Evolutionary conservation across 2,888 invertebrate genomes (phyloP).

Genomic region (Luffia ferchaultella): DNA sequence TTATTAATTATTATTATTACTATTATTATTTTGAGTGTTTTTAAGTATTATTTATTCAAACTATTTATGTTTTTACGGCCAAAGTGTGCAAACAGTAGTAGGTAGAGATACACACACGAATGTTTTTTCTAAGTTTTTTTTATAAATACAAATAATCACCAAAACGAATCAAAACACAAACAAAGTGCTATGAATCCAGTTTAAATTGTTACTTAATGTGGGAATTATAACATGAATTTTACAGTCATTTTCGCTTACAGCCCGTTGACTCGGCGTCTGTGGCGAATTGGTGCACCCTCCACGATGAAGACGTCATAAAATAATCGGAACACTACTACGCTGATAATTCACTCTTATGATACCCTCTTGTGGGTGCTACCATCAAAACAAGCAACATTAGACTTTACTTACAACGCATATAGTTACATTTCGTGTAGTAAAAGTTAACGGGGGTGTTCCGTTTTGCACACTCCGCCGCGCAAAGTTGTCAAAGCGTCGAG

Average conservation of each 20-base stretch:
- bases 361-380: slow-evolving; percentile 33
- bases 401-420: not conserved
- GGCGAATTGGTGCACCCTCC: slow-evolving; percentile 19
- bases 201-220: too few relatives aligned
- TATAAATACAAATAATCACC: too few relatives aligned
- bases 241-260: slow-evolving; percentile 20
- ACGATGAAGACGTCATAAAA: slow-evolving; percentile 57
- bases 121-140: too few relatives aligned
- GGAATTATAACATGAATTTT: not conserved
- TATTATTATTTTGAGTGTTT: too few relatives aligned
- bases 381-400: too few relatives aligned
- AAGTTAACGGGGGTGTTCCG: slow-evolving; percentile 19
- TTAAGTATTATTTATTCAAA: too few relatives aligned
- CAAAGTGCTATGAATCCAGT: too few relatives aligned
- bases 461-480: slow-evolving; percentile 25
- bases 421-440: not conserved
- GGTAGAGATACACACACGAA: too few relatives aligned
- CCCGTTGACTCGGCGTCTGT: slow-evolving; percentile 24
- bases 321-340: slow-evolving; percentile 44
- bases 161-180: too few relatives aligned
- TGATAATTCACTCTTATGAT: slow-evolving; percentile 31
- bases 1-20: too few relatives aligned
- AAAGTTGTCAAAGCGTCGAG: slow-evolving; percentile 48
- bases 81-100: too few relatives aligned
- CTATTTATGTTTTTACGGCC: too few relatives aligned